phyloP scores from a whole-genome alignment of 2,888 invertebrate genomes.

The Drosophila peninsularis region DNA sequence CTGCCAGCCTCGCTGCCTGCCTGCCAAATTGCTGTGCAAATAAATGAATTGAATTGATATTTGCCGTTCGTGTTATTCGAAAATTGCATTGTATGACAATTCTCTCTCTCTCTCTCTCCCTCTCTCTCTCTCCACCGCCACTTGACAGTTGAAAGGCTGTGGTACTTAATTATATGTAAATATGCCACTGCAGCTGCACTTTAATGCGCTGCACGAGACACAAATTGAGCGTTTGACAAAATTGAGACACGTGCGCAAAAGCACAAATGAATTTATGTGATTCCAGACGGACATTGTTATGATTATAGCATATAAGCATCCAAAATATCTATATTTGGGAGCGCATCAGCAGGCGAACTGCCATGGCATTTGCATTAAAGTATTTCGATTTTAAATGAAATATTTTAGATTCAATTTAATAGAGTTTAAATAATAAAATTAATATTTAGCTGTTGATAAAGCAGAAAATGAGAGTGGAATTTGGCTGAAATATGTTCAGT shows the following conservation, averaged over 20 bases:
- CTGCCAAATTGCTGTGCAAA: slow-evolving; percentile 66
- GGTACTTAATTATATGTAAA: slow-evolving; percentile 40
- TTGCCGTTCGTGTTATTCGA: slow-evolving; percentile 71
- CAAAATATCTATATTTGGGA: not conserved
- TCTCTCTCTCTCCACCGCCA: not conserved
- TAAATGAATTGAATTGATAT: slow-evolving; percentile 78
- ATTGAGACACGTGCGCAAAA: slow-evolving; percentile 1
- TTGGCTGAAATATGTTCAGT: not conserved
- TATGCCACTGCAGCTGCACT: slow-evolving; percentile 19
- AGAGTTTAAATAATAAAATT: no score
- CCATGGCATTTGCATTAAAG: not conserved
- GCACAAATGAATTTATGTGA: slow-evolving; percentile 7
- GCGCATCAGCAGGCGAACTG: not conserved
- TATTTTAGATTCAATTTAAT: no score
- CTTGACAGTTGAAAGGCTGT: slow-evolving; percentile 20
- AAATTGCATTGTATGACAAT: slow-evolving; percentile 58
- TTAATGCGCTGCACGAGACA: slow-evolving; percentile 13
- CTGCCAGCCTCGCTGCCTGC: slow-evolving; percentile 9
- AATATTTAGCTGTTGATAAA: not conserved
- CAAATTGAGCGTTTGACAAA: slow-evolving; percentile 11
- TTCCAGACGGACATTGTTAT: not conserved
- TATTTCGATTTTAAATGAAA: not conserved
- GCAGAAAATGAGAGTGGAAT: not conserved
- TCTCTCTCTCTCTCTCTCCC: not conserved
- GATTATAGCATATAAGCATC: not conserved